These are phyloP conservation scores for Phyto melanocephala DNA, from an alignment of 2,888 invertebrate genomes.

Conservation along the genomic window DNA sequence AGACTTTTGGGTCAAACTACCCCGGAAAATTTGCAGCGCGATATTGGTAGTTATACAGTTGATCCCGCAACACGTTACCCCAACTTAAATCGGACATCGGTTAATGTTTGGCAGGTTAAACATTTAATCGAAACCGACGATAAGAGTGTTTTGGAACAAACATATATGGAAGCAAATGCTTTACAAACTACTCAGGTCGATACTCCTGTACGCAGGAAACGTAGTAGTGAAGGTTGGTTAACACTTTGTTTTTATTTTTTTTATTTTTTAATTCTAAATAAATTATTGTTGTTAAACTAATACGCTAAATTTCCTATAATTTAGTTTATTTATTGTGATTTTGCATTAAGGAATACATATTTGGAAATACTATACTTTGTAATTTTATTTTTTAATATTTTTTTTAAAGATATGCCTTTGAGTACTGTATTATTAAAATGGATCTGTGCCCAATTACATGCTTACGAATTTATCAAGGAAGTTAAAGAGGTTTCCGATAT, in stretches of 20 bases:
- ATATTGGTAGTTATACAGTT: conserved; percentile 90
- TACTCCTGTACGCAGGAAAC: conserved; percentile 79
- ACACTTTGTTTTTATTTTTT: too few relatives aligned
- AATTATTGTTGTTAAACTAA: too few relatives aligned
- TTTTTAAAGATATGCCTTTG: conserved; percentile 74
- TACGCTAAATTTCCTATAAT: too few relatives aligned
- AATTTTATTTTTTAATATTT: not conserved
- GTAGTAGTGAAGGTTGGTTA: conserved; percentile 75
- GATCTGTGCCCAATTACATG: conserved; percentile 77
- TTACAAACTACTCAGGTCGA: conserved; percentile 84
- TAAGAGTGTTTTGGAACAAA: conserved; percentile 81
- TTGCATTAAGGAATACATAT: too few relatives aligned
- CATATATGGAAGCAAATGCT: conserved; percentile 79
- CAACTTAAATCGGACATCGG: conserved; percentile 87
- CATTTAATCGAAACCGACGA: conserved; percentile 87
- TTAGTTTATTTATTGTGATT: too few relatives aligned
- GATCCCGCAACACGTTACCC: conserved; percentile 93
- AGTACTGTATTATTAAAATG: conserved; percentile 77
- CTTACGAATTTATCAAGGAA: conserved; percentile 74
- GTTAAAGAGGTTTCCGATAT: conserved; percentile 77
- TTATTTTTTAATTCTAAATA: too few relatives aligned
- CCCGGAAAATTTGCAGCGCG: conserved; percentile 95
- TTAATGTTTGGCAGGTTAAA: conserved; percentile 87
- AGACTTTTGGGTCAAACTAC: conserved; percentile 92
- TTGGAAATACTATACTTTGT: too few relatives aligned